These are phyloP conservation scores for Eristalis tenax DNA, from an alignment of 2,888 invertebrate species.

Conservation along the genomic window DNA sequence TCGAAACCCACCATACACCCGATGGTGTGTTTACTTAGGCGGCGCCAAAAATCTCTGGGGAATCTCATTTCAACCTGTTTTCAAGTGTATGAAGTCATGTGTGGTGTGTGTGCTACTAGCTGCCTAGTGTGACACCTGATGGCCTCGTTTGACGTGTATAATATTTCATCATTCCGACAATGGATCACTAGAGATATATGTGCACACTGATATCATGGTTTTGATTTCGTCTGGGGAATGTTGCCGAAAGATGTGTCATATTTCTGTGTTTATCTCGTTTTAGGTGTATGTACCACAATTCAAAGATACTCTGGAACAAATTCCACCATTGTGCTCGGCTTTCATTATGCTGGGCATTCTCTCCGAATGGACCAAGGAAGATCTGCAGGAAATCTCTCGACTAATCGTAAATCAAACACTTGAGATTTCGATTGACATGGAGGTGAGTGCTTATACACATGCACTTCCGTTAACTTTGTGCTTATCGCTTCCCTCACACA, in stretches of 20 bases:
- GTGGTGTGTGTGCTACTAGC: not conserved
- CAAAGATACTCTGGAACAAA: conserved; percentile 76
- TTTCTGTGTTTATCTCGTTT: conserved; percentile 11
- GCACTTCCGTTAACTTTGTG: not conserved
- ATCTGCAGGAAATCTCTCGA: conserved; percentile 76
- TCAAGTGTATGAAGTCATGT: not conserved
- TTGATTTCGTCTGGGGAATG: not conserved
- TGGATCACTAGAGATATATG: not conserved
- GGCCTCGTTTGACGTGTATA: not conserved
- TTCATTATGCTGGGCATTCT: conserved; percentile 79
- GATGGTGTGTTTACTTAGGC: not conserved
- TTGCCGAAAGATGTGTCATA: not conserved
- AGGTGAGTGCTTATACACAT: conserved; percentile 72
- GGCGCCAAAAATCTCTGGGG: conserved; percentile 3
- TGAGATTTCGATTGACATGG: conserved; percentile 75
- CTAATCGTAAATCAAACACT: conserved; percentile 76
- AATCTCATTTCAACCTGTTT: not conserved
- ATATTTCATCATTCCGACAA: not conserved
- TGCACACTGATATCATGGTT: not conserved
- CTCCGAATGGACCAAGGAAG: conserved; percentile 77
- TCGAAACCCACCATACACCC: not conserved
- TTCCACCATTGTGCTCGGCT: conserved; percentile 77
- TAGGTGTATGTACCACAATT: conserved; percentile 78
- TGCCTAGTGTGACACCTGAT: not conserved
- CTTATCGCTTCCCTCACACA: not conserved